Conservation (phyloP, 1,140 invertebrate genomes). For the Drosophila lacertosa region DNA sequence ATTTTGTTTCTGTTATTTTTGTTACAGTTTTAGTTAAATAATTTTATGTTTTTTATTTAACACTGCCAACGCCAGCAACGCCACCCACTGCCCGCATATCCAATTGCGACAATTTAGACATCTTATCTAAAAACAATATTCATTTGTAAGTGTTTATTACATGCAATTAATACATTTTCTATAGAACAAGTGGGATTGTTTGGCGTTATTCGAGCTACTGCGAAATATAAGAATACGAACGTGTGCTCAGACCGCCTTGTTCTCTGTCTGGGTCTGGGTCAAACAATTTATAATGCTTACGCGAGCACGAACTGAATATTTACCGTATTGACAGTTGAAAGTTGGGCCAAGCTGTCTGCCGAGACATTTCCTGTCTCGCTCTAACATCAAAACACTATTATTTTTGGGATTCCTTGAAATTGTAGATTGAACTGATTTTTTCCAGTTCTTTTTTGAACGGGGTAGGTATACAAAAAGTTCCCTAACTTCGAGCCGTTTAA, state of each 20-base stretch:
- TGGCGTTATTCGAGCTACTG: not conserved
- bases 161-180: constrained; percentile 3
- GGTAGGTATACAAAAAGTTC: too few species aligned
- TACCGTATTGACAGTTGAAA: not conserved
- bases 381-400: not conserved
- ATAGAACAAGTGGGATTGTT: not conserved
- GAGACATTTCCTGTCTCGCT: not conserved
- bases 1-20: constrained; percentile 33
- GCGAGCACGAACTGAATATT: not conserved
- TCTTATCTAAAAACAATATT: constrained; percentile 20
- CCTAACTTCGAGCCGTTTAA: too few species aligned
- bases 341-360: not conserved
- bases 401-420: too few species aligned
- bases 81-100: constrained; percentile 28
- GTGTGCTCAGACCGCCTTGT: not conserved
- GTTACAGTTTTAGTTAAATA: constrained; percentile 72
- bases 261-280: constrained; percentile 4
- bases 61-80: constrained; percentile 32
- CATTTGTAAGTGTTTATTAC: constrained; percentile 40
- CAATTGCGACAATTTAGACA: constrained; percentile 13
- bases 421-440: too few species aligned
- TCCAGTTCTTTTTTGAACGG: too few species aligned
- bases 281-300: not conserved
- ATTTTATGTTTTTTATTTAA: constrained; percentile 40
- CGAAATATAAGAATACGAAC: not conserved